Percentiles rank a stretch among this genome's conserved stretches.
These are phyloP conservation scores for Globicephala melas DNA, from an alignment of 2,113 vertebrate species.

Conservation along the genomic window DNA sequence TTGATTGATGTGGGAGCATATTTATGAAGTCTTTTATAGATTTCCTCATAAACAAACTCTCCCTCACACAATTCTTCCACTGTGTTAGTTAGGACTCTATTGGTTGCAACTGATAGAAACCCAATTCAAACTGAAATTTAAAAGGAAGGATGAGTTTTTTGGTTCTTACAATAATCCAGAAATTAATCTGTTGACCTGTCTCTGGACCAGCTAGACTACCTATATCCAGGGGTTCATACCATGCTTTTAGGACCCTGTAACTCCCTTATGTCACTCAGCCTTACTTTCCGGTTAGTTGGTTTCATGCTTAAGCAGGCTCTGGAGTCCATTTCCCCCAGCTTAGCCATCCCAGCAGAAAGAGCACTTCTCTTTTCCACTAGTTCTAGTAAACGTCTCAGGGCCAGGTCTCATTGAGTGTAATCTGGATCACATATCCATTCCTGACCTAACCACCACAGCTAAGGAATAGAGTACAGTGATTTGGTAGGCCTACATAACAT, in stretches of 20 bases:
- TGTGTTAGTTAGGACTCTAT: neutral
- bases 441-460: neutral
- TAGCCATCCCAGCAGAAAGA: neutral
- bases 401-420: neutral
- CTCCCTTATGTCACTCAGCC: neutral
- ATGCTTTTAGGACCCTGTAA: neutral
- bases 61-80: neutral
- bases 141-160: neutral
- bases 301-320: neutral
- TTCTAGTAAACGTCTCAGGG: neutral
- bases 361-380: neutral
- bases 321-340: neutral
- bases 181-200: neutral
- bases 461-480: neutral
- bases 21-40: neutral
- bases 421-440: neutral
- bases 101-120: neutral
- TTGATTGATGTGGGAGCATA: neutral
- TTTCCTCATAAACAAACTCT: neutral
- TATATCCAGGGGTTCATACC: neutral
- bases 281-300: neutral
- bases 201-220: neutral
- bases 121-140: neutral
- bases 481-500: neutral
- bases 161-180: neutral